A percentile compares a stretch with the other conserved stretches of the same genome.
Conservation (phyloP, 2,797 vertebrate genomes). For the Austrolebias charrua region DNA sequence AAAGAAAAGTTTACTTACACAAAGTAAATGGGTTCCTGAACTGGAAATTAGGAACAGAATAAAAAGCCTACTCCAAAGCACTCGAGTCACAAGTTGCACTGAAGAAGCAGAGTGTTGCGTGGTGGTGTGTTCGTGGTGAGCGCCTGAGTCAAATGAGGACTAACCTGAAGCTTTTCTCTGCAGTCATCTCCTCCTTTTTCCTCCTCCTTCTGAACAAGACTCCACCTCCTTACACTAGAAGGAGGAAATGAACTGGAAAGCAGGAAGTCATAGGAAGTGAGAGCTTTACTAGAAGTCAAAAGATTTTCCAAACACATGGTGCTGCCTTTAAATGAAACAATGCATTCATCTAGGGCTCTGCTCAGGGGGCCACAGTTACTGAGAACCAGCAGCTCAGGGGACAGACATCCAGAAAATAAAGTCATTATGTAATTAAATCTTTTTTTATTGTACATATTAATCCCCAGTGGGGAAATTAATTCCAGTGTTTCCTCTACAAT, state of each 20-base stretch:
- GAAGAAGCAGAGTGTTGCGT: conserved; percentile 10
- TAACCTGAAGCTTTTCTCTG: conserved; percentile 53
- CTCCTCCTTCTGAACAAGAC: conserved; percentile 40
- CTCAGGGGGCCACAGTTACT: too few relatives aligned
- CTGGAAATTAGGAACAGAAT: background rate
- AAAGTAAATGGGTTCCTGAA: conserved; percentile 5
- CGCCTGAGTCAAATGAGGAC: conserved; percentile 32
- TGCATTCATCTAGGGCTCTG: too few relatives aligned
- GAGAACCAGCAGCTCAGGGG: too few relatives aligned
- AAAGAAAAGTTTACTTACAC: conserved; percentile 56
- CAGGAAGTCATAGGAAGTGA: conserved; percentile 60
- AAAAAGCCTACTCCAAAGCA: background rate
- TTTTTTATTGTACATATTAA: too few relatives aligned
- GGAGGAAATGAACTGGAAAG: conserved; percentile 51
- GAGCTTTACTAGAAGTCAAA: conserved; percentile 40
- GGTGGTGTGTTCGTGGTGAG: conserved; percentile 3
- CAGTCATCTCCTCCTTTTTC: conserved; percentile 25
- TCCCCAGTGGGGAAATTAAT: too few relatives aligned
- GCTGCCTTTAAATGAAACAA: too few relatives aligned
- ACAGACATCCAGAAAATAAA: too few relatives aligned
- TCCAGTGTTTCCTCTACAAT: too few relatives aligned
- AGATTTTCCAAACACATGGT: conserved; percentile 9
- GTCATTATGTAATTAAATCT: background rate
- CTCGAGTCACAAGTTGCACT: background rate
- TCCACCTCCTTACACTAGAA: conserved; percentile 45